Percentiles rank a stretch among this genome's conserved stretches.
These are phyloP conservation scores for Euplagia quadripunctaria DNA, from an alignment of 2,888 invertebrate genomes.

Conservation along the genomic window DNA sequence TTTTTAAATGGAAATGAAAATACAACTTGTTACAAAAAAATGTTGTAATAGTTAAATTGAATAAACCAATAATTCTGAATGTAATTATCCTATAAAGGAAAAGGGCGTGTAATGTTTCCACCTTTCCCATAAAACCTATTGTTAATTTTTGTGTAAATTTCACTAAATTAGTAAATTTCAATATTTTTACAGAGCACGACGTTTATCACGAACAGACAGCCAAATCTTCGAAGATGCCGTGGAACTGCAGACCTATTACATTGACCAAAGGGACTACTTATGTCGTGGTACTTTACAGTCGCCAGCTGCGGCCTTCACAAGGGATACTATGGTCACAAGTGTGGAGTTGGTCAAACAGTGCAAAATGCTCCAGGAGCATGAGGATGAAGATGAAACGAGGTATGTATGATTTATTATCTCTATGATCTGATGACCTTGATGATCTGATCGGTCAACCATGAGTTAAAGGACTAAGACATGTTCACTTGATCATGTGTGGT, in stretches of 20 bases:
- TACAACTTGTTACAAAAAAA: no score
- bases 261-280: conserved; percentile 90
- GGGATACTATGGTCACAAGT: conserved; percentile 91
- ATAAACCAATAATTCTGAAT: no score
- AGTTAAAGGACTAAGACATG: no score
- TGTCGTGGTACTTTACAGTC: conserved; percentile 94
- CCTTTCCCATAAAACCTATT: no score
- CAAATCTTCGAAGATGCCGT: conserved; percentile 98
- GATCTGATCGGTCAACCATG: not conserved
- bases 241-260: conserved; percentile 96
- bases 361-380: conserved; percentile 92
- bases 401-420: conserved; percentile 34
- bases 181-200: conserved; percentile 89
- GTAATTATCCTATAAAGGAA: no score
- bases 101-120: no score
- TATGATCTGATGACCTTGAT: not conserved
- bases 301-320: conserved; percentile 94
- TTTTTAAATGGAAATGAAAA: no score
- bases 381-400: conserved; percentile 91
- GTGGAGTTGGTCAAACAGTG: conserved; percentile 92
- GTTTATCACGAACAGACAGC: conserved; percentile 96
- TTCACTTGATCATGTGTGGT: no score
- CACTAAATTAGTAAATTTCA: not conserved
- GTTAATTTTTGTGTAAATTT: not conserved
- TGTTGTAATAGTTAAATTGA: no score